phyloP scores from a whole-genome alignment of 2,113 vertebrate species.

The Cinclus mexicanus region DNA sequence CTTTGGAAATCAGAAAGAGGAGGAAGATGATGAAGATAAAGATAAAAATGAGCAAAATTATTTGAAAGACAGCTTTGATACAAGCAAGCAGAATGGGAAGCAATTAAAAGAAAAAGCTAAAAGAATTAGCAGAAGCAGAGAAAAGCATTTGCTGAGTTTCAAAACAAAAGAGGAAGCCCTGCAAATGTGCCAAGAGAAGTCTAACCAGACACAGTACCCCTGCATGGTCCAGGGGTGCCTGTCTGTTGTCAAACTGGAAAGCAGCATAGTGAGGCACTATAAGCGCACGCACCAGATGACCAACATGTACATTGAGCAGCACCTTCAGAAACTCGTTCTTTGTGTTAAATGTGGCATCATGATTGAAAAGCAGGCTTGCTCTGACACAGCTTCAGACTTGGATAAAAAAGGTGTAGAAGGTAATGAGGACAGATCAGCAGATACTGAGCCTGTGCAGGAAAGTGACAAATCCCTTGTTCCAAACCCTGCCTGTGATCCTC shows the following conservation, averaged over 20 bases:
- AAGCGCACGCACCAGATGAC: slow-evolving; percentile 83
- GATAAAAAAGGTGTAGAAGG: slow-evolving; percentile 51
- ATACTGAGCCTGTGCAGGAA: slow-evolving; percentile 17
- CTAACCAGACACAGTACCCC: slow-evolving; percentile 83
- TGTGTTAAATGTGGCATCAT: slow-evolving; percentile 78
- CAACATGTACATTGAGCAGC: slow-evolving; percentile 69
- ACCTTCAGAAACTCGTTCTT: slow-evolving; percentile 79
- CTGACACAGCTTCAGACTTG: slow-evolving; percentile 6
- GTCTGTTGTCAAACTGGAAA: slow-evolving; percentile 86
- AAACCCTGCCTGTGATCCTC: slow-evolving; percentile 5
- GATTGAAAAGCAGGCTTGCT: slow-evolving; percentile 66
- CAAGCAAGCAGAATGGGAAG: slow-evolving; percentile 63
- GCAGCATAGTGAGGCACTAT: slow-evolving; percentile 90
- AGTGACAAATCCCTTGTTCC: not conserved
- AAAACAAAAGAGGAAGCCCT: slow-evolving; percentile 88
- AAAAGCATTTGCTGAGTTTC: slow-evolving; percentile 74
- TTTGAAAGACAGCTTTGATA: slow-evolving; percentile 18
- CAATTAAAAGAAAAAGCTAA: slow-evolving; percentile 64
- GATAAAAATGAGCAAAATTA: slow-evolving; percentile 32
- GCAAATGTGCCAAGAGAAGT: slow-evolving; percentile 92
- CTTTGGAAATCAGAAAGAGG: slow-evolving; percentile 70
- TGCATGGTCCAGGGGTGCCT: slow-evolving; percentile 93
- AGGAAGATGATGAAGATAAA: slow-evolving; percentile 59
- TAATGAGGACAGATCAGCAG: not conserved
- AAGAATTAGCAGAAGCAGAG: slow-evolving; percentile 63